Evolutionary conservation across 2,113 vertebrate genomes (phyloP), one percentile per base, ranked within the genome.

Genomic region (Panurus biarmicus): DNA sequence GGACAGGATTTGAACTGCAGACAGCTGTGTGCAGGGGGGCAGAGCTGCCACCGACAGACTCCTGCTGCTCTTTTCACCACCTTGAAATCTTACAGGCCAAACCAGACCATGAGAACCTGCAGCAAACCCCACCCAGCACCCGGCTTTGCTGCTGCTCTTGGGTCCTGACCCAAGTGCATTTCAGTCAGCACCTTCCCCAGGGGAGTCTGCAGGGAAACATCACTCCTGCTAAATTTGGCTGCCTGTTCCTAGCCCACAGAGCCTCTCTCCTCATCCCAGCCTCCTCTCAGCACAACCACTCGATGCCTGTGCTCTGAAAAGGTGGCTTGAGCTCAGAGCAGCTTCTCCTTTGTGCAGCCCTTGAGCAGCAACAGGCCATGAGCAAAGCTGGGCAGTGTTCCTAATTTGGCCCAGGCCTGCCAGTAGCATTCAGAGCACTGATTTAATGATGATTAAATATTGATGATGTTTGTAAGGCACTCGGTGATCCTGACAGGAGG

Each of bases 381-480:
- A 38, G 58, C 54, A 31, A 71, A 53, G 79, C 64, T 28, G 80
- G 86, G 17, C 11, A n/a, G 5, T 1, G 4, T 16, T 5, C 31
- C 42, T 54, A 5, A 69, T 51, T 48, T 26, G 66, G 74, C 28
- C 73, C 61, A 23, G 69, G 65, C 77, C 78, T 50, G 85, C 57
- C 73, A 78, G 70, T 2, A 80, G 53, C 91, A 40, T 85, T 70
- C 84, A n/a, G 53, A 87, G 87, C 67, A 16, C 73, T 78, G 62
- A 64, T 75, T 91, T 95, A 82, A 94, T 0, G 0, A 42, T 22
- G 47, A 76, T 94, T 79, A 93, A 96, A 94, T 87, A 96, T 82
- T 91, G 85, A 94, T 82, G 77, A 40, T 91, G 89, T 92, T 93
- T 91, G 61, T 66, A 87, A 96, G 90, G 87, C 81, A 50, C 78